These are phyloP conservation scores for Tarsius wallacei DNA, from an alignment of 2,797 vertebrate species.

Conservation along the genomic window DNA sequence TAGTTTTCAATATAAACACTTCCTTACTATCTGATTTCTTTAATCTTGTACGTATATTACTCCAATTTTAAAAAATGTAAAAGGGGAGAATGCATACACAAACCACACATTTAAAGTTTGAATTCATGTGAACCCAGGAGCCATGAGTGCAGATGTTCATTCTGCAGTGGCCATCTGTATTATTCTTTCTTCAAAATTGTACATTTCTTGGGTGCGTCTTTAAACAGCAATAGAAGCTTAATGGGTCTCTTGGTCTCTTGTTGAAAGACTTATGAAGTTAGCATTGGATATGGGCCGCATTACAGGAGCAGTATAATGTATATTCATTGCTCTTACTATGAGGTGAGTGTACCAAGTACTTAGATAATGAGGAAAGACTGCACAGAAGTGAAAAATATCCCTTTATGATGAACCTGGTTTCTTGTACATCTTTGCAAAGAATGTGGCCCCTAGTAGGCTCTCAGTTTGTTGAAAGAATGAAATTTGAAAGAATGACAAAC, in stretches of 20 bases:
- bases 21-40: background rate
- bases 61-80: background rate
- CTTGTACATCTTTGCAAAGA: slow-evolving; percentile 25
- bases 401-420: background rate
- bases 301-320: background rate
- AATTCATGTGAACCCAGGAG: background rate
- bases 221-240: background rate
- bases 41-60: background rate
- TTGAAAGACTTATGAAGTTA: background rate
- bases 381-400: background rate
- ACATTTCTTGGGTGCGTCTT: background rate
- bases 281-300: background rate
- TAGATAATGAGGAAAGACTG: background rate
- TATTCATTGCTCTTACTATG: background rate
- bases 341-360: background rate
- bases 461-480: slow-evolving; percentile 4
- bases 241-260: background rate
- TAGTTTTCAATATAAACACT: background rate
- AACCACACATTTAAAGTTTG: background rate
- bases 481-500: background rate
- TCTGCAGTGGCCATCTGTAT: background rate
- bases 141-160: background rate
- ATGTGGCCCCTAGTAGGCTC: background rate
- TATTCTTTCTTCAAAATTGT: background rate
- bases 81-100: background rate